phyloP scores from a whole-genome alignment of 2,888 invertebrate genomes.

The Spilosoma lubricipeda region DNA sequence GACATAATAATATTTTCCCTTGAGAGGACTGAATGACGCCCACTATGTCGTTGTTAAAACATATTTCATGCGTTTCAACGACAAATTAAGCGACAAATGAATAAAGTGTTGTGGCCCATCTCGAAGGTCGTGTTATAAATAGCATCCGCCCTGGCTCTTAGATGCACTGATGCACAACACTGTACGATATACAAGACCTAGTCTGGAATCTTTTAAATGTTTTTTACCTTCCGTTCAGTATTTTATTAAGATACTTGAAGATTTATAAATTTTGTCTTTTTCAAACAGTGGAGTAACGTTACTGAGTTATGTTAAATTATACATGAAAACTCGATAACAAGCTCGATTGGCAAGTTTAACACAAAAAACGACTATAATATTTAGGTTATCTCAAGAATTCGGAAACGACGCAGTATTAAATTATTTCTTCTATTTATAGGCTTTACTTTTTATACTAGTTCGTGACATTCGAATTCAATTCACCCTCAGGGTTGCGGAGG shows the following conservation, averaged over 20 bases:
- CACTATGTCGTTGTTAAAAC: slow-evolving; percentile 42
- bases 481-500: no score
- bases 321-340: not conserved
- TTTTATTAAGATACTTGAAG: not conserved
- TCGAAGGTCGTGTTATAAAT: slow-evolving; percentile 54
- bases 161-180: slow-evolving; percentile 39
- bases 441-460: no score
- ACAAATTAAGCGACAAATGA: slow-evolving; percentile 46
- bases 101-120: slow-evolving; percentile 45
- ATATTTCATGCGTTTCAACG: slow-evolving; percentile 52
- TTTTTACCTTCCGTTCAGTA: not conserved
- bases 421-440: not conserved
- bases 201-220: not conserved
- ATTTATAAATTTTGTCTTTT: not conserved
- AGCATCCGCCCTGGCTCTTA: slow-evolving; percentile 32
- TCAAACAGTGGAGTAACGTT: no score
- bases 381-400: not conserved
- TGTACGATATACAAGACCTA: slow-evolving; percentile 7
- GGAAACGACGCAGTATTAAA: not conserved
- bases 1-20: slow-evolving; percentile 38
- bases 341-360: no score
- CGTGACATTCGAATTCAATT: no score
- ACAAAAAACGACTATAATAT: not conserved
- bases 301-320: no score
- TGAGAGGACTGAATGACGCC: slow-evolving; percentile 52